phyloP scores from a whole-genome alignment of 1,140 invertebrate genomes.

The Pseudoatta argentina region DNA sequence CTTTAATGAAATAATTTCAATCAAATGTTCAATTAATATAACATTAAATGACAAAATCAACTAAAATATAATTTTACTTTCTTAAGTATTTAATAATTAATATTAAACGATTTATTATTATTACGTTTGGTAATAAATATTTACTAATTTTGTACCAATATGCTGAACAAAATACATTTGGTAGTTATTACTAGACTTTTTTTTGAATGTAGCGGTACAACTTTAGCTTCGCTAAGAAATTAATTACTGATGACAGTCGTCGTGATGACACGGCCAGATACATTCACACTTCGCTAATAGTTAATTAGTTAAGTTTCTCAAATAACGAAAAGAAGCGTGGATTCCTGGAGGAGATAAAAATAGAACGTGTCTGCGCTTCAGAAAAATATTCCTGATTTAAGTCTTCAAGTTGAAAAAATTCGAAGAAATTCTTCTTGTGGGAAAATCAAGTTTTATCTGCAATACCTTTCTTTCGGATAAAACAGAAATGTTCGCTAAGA shows the following conservation, averaged over 20 bases:
- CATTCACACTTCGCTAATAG: slow-evolving; percentile 27
- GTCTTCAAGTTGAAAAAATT: background rate
- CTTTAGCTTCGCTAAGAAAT: slow-evolving; percentile 6
- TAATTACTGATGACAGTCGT: slow-evolving; percentile 23
- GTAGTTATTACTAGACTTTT: too few species aligned
- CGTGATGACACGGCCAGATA: background rate
- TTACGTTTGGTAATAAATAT: too few species aligned
- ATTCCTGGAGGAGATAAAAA: slow-evolving; percentile 32
- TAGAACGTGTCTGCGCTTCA: background rate
- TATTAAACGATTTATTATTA: too few species aligned
- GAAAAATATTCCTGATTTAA: slow-evolving; percentile 26
- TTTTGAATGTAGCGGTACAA: background rate
- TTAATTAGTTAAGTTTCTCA: slow-evolving; percentile 36
- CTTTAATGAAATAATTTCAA: too few species aligned
- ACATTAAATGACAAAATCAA: too few species aligned
- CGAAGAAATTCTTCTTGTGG: slow-evolving; percentile 12
- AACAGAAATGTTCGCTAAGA: slow-evolving; percentile 4
- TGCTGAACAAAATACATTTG: too few species aligned
- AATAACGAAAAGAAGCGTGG: slow-evolving; percentile 23
- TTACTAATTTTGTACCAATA: too few species aligned
- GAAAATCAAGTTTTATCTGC: slow-evolving; percentile 29
- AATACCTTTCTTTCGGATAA: background rate
- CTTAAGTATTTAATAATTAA: too few species aligned
- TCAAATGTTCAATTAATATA: too few species aligned
- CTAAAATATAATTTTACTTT: too few species aligned